Evolutionary conservation across 2,888 invertebrate species (phyloP).

Genomic region (Epinotia nisella): DNA sequence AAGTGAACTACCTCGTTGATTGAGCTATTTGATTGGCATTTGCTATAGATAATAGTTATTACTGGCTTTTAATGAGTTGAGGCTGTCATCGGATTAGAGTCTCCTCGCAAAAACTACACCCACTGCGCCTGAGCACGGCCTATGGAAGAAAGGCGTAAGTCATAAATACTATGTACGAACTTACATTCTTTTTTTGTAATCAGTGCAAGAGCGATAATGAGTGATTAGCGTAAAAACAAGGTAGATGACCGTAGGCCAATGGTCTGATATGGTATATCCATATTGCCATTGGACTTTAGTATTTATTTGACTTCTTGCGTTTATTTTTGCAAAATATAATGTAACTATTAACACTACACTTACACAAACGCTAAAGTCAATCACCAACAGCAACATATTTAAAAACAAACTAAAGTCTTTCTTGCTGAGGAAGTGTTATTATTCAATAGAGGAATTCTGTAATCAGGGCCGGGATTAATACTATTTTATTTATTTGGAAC

Average conservation of each 20-base stretch:
- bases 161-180: background rate
- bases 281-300: background rate
- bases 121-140: slow-evolving; percentile 1
- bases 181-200: background rate
- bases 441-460: too few relatives aligned
- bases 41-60: slow-evolving; percentile 38
- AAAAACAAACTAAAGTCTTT: too few relatives aligned
- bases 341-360: too few relatives aligned
- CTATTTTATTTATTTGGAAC: too few relatives aligned
- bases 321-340: too few relatives aligned
- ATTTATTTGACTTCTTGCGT: background rate
- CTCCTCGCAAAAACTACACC: slow-evolving; percentile 30
- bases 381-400: too few relatives aligned
- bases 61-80: slow-evolving; percentile 30
- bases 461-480: too few relatives aligned
- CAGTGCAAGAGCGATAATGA: slow-evolving; percentile 23
- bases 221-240: slow-evolving; percentile 33
- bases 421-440: too few relatives aligned
- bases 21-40: slow-evolving; percentile 33
- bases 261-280: slow-evolving; percentile 5
- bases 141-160: background rate
- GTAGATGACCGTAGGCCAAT: slow-evolving; percentile 23
- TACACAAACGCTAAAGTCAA: too few relatives aligned
- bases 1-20: background rate
- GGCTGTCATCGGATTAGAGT: slow-evolving; percentile 36